Conservation (phyloP, 2,888 invertebrate species). For the Aproaerema taeniolella region DNA sequence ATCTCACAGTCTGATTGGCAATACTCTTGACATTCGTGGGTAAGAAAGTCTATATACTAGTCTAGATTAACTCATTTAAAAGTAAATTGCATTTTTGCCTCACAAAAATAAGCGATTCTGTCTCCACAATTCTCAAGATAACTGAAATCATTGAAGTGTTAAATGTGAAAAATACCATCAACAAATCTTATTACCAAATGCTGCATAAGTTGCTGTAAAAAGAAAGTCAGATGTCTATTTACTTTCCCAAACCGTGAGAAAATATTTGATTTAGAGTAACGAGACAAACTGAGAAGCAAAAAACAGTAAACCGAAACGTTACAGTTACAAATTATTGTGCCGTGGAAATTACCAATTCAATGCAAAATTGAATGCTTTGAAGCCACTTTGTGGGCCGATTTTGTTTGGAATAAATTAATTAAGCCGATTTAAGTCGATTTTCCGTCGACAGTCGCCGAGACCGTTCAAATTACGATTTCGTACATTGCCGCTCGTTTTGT, state of each 20-base stretch:
- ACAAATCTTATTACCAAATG: no score
- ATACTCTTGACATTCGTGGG: no score
- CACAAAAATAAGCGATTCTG: no score
- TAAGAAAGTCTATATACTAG: no score
- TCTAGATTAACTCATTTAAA: no score
- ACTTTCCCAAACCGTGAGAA: slow-evolving; percentile 67
- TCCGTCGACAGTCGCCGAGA: slow-evolving; percentile 41
- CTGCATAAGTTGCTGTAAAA: slow-evolving; percentile 31
- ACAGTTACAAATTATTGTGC: slow-evolving; percentile 74
- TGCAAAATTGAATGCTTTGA: slow-evolving; percentile 69
- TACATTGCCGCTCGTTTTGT: slow-evolving; percentile 40
- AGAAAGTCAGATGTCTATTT: slow-evolving; percentile 55
- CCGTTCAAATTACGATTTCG: slow-evolving; percentile 65
- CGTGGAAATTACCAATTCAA: slow-evolving; percentile 72
- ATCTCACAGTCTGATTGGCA: no score
- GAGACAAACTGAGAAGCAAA: slow-evolving; percentile 28
- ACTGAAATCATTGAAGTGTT: neutral
- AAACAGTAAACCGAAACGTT: slow-evolving; percentile 55
- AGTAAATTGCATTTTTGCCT: no score
- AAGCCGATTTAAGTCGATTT: slow-evolving; percentile 63
- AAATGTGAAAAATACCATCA: neutral
- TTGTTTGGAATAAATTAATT: slow-evolving; percentile 74
- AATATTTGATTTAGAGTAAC: slow-evolving; percentile 33
- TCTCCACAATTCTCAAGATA: no score
- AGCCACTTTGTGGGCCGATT: slow-evolving; percentile 57